phyloP scores from a whole-genome alignment of 2,797 vertebrate species.

The Holocentrus rufus region DNA sequence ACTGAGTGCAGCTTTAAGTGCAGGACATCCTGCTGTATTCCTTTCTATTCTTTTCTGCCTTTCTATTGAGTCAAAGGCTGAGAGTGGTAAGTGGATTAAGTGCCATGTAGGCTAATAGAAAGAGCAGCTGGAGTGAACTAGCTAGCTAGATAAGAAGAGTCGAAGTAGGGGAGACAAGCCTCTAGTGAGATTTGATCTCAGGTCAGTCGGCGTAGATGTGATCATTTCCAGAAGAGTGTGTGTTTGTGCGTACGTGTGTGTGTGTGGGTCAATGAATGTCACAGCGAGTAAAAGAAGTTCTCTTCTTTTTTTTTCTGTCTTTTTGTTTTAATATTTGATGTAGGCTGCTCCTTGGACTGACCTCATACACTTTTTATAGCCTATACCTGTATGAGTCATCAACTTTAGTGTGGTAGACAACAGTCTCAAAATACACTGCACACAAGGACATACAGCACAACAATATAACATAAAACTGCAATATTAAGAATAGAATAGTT shows the following conservation, averaged over 20 bases:
- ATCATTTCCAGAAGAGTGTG: neutral
- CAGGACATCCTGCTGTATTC: too few species aligned
- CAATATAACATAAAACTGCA: too few species aligned
- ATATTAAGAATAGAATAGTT: too few species aligned
- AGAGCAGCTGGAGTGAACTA: neutral
- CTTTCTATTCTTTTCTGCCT: too few species aligned
- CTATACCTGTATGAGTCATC: neutral
- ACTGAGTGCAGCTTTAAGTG: too few species aligned
- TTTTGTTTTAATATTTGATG: conserved; percentile 7
- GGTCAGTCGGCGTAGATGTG: neutral
- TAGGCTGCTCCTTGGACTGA: neutral
- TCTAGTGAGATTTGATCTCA: too few species aligned
- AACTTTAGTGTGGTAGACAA: neutral
- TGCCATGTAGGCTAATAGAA: neutral
- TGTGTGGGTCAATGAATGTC: neutral
- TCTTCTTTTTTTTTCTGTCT: conserved; percentile 3
- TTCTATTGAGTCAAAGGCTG: too few species aligned
- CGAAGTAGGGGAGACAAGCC: too few species aligned
- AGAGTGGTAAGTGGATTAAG: too few species aligned
- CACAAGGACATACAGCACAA: neutral
- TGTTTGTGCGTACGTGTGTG: neutral
- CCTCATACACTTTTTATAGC: conserved; percentile 1
- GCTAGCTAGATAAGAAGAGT: neutral
- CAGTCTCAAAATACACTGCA: neutral
- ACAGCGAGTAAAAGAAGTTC: neutral